A percentile compares a stretch with the other conserved stretches of the same genome.
These are phyloP conservation scores for Sylvilagus floridanus DNA, from an alignment of 2,797 vertebrate genomes.

Conservation along the genomic window DNA sequence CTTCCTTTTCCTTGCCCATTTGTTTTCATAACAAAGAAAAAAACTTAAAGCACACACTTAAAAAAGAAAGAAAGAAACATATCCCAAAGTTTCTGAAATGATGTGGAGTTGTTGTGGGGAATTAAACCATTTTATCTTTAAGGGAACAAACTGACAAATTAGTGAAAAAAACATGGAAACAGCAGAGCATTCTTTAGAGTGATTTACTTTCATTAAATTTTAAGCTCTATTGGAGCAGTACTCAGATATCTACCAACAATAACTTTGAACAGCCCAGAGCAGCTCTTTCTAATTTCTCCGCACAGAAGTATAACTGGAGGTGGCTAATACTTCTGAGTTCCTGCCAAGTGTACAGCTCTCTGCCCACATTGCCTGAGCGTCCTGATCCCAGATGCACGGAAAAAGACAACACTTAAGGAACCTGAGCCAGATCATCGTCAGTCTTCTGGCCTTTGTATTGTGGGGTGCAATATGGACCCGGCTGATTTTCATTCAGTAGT, in stretches of 20 bases:
- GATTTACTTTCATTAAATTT: conserved; percentile 19
- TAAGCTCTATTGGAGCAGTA: not conserved
- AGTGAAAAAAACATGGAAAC: not conserved
- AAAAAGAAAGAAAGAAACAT: conserved; percentile 8
- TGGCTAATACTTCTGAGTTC: not conserved
- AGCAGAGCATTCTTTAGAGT: not conserved
- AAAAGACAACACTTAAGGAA: not conserved
- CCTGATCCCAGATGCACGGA: accelerated
- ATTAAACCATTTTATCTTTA: conserved; percentile 45
- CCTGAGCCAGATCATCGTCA: not conserved
- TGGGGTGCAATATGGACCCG: not conserved
- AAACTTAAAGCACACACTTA: not conserved
- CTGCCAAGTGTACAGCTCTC: not conserved
- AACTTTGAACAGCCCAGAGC: not conserved
- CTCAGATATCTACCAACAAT: not conserved
- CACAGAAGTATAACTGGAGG: not conserved
- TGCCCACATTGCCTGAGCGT: accelerated
- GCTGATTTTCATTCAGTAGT: not conserved
- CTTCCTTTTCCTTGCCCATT: conserved; percentile 8
- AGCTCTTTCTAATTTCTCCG: not conserved
- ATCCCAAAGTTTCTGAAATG: conserved; percentile 18
- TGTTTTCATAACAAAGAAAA: conserved; percentile 31
- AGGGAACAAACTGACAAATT: not conserved
- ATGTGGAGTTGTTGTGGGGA: not conserved
- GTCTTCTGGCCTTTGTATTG: not conserved